A percentile compares a stretch with the other conserved stretches of the same genome.
Conservation (phyloP, 2,888 invertebrate species). For the Athalia cordata region DNA sequence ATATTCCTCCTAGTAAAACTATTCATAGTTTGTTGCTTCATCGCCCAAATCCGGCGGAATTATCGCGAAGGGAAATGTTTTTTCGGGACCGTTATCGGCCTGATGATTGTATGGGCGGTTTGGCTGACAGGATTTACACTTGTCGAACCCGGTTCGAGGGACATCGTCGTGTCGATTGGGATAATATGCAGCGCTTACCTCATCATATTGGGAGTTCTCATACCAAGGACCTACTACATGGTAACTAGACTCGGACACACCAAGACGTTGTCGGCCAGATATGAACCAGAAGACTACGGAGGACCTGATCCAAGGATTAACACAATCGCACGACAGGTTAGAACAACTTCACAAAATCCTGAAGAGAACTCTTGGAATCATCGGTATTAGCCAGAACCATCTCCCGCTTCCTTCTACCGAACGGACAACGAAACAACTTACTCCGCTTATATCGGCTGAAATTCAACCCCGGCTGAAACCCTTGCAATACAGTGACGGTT, state of each 20-base stretch:
- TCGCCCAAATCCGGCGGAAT: constrained; percentile 80
- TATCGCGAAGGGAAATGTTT: constrained; percentile 79
- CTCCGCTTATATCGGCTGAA: no score
- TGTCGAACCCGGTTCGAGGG: constrained; percentile 75
- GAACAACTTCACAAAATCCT: constrained; percentile 49
- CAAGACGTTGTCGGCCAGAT: constrained; percentile 67
- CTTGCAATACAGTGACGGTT: no score
- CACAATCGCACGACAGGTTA: constrained; percentile 63
- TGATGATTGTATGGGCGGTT: constrained; percentile 71
- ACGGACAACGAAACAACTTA: neutral
- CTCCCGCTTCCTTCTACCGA: constrained; percentile 50
- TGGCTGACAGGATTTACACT: constrained; percentile 80
- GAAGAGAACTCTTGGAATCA: constrained; percentile 51
- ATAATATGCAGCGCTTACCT: constrained; percentile 79
- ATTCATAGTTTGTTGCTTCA: constrained; percentile 78
- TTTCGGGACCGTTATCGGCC: constrained; percentile 76
- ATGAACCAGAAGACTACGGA: constrained; percentile 59
- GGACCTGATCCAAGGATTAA: constrained; percentile 62
- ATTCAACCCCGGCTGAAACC: no score
- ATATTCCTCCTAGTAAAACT: constrained; percentile 77
- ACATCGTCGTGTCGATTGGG: constrained; percentile 79
- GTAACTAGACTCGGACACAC: constrained; percentile 79
- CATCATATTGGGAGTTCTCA: constrained; percentile 79
- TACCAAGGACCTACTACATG: constrained; percentile 83
- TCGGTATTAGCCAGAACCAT: constrained; percentile 49